Percentiles rank a stretch among this genome's conserved stretches.
Evolutionary conservation across 2,113 vertebrate species (phyloP).

Genomic region (Gasterosteus aculeatus): DNA sequence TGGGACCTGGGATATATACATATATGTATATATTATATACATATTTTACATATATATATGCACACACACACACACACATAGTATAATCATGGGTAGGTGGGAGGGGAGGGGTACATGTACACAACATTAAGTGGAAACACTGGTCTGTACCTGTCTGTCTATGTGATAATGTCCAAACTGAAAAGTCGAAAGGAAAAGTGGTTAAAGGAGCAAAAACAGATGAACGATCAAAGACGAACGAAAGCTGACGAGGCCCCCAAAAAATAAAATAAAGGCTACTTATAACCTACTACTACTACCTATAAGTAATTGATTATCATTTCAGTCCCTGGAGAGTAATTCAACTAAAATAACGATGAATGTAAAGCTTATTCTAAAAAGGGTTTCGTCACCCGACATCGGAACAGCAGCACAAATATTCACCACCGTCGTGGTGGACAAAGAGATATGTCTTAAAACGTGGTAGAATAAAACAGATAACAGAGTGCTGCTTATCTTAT

Average conservation of each 20-base stretch:
- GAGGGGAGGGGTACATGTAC: constrained; percentile 2
- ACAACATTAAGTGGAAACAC: constrained; percentile 34
- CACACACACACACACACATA: neutral
- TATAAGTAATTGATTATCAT: neutral
- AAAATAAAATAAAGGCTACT: neutral
- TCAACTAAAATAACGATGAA: neutral
- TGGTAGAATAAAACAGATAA: neutral
- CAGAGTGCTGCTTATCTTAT: no score
- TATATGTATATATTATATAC: neutral
- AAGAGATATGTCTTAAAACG: neutral
- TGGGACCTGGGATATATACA: neutral
- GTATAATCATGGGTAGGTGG: neutral
- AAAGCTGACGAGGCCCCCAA: neutral
- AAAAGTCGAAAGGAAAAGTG: constrained; percentile 68
- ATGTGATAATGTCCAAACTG: constrained; percentile 67
- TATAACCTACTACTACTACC: no score
- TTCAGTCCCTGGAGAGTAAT: neutral
- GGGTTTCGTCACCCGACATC: neutral
- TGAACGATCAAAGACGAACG: neutral
- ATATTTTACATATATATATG: neutral
- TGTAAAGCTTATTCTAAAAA: neutral
- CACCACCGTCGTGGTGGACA: neutral
- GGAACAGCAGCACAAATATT: neutral
- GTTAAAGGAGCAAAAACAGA: constrained; percentile 48
- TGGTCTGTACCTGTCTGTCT: constrained; percentile 61